These are phyloP conservation scores for Clupea harengus DNA, from an alignment of 2,113 vertebrate species.

Conservation along the genomic window DNA sequence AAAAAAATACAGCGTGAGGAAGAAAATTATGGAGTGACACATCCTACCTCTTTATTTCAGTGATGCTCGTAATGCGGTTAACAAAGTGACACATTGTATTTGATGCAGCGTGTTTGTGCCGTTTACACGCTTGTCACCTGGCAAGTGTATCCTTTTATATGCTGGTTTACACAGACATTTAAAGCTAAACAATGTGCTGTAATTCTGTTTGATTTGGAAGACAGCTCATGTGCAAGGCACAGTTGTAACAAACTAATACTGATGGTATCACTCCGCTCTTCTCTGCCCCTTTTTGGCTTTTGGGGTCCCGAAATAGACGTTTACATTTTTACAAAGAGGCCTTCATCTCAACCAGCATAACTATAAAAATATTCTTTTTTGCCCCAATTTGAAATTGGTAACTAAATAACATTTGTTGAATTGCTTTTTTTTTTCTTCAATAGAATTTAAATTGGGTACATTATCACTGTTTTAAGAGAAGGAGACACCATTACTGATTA, in stretches of 20 bases:
- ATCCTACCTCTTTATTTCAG: constrained; percentile 41
- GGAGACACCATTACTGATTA: background rate
- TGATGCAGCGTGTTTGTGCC: constrained; percentile 39
- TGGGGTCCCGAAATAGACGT: background rate
- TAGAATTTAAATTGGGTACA: background rate
- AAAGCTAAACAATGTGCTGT: background rate
- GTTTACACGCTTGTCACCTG: constrained; percentile 9
- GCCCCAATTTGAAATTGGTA: background rate
- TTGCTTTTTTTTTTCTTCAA: background rate
- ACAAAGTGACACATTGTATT: constrained; percentile 48
- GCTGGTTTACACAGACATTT: background rate
- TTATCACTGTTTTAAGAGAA: background rate
- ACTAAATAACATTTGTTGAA: background rate
- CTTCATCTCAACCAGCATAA: background rate
- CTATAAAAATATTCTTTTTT: background rate
- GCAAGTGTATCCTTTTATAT: background rate
- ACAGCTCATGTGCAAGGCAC: background rate
- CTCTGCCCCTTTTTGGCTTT: background rate
- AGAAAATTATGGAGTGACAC: constrained; percentile 43
- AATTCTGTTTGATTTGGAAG: constrained; percentile 4
- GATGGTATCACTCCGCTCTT: background rate
- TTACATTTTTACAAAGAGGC: background rate
- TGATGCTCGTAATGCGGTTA: constrained; percentile 58
- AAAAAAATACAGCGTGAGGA: constrained; percentile 46
- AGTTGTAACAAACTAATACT: background rate